Conservation (phyloP, 2,113 vertebrate genomes). For the Poicephalus gulielmi region DNA sequence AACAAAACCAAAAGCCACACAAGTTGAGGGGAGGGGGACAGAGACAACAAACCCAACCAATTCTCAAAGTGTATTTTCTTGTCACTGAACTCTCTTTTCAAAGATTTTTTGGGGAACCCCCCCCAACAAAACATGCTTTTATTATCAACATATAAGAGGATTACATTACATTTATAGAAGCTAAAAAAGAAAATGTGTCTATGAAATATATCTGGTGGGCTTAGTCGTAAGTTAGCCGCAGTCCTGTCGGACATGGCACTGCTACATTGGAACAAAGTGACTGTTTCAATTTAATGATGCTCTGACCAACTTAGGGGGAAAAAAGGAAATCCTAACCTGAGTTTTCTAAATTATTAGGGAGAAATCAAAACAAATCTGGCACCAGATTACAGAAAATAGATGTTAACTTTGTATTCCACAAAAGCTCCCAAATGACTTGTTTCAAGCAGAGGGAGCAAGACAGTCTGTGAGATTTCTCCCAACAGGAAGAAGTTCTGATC, state of each 20-base stretch:
- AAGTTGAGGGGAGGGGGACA: not conserved
- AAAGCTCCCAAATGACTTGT: not conserved
- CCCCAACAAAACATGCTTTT: accelerated
- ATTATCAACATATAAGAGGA: not conserved
- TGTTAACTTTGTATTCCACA: not conserved
- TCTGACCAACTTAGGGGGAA: not conserved
- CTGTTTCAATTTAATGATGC: not conserved
- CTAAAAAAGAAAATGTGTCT: not conserved
- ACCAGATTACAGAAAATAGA: not conserved
- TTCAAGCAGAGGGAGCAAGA: not conserved
- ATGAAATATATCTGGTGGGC: not conserved
- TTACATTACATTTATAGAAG: not conserved
- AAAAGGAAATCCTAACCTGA: not conserved
- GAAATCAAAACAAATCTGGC: not conserved
- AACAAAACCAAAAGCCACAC: not conserved
- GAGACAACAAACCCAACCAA: not conserved
- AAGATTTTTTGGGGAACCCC: not conserved
- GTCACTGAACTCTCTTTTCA: not conserved
- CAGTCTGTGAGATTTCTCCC: not conserved
- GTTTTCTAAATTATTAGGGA: not conserved
- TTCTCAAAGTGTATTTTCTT: not conserved
- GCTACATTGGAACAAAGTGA: not conserved
- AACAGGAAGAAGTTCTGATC: not conserved
- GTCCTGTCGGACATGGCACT: not conserved
- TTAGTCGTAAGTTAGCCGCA: not conserved